phyloP scores from a whole-genome alignment of 2,888 invertebrate species.

The Brachynemurus nebulosus region DNA sequence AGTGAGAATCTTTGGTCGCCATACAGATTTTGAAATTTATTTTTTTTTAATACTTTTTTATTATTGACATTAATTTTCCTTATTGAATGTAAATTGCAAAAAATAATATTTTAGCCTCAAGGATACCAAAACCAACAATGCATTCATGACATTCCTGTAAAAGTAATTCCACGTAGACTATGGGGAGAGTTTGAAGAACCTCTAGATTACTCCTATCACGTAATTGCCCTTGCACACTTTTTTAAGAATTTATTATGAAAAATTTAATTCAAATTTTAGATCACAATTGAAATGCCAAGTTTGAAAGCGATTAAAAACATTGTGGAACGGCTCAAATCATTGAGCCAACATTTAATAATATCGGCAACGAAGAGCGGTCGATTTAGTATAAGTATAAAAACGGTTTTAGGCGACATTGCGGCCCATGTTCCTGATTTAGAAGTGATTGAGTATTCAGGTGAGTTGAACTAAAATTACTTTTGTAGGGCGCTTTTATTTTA shows the following conservation, averaged over 20 bases:
- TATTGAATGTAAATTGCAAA: not conserved
- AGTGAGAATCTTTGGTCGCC: too few relatives aligned
- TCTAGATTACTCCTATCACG: constrained; percentile 57
- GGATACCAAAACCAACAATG: constrained; percentile 40
- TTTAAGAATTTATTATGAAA: constrained; percentile 5
- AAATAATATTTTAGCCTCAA: constrained; percentile 34
- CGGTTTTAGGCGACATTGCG: constrained; percentile 65
- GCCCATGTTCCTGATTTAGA: constrained; percentile 65
- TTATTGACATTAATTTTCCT: not conserved
- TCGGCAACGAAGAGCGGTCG: constrained; percentile 58
- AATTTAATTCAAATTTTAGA: constrained; percentile 34
- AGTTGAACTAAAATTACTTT: constrained; percentile 16
- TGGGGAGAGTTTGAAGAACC: constrained; percentile 70
- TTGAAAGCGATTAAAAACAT: constrained; percentile 63
- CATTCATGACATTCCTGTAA: constrained; percentile 71
- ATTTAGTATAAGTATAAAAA: constrained; percentile 60
- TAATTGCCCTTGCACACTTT: constrained; percentile 31
- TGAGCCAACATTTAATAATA: constrained; percentile 56
- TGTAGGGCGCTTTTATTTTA: too few relatives aligned
- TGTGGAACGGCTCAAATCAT: constrained; percentile 71
- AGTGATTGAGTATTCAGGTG: constrained; percentile 45
- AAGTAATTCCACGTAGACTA: constrained; percentile 55
- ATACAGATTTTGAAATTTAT: too few relatives aligned
- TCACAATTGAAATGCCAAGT: constrained; percentile 63
- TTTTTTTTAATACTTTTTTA: too few relatives aligned